Evolutionary conservation across 2,888 invertebrate genomes (phyloP).

Genomic region (Oxyteleia sp.): DNA sequence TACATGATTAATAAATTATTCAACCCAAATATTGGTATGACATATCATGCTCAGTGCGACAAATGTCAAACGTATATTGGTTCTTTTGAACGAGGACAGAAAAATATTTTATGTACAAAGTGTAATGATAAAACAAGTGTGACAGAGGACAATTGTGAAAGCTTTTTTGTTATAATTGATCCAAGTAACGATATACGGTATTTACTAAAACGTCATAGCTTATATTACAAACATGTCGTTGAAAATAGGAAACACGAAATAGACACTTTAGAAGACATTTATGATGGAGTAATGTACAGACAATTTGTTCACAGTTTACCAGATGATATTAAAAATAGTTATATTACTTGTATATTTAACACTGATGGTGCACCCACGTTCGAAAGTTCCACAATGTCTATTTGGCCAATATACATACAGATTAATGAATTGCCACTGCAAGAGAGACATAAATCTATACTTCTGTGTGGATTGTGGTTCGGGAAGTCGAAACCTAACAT

Average conservation of each 20-base stretch:
- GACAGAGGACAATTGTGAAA: too few species aligned
- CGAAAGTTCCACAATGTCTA: slow-evolving; percentile 20
- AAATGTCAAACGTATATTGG: slow-evolving; percentile 23
- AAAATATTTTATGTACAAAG: not conserved
- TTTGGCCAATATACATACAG: slow-evolving; percentile 42
- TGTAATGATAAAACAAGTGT: slow-evolving; percentile 9
- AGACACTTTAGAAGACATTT: slow-evolving; percentile 18
- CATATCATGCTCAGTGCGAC: slow-evolving; percentile 28
- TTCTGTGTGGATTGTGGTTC: slow-evolving; percentile 56
- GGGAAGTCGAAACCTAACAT: slow-evolving; percentile 46
- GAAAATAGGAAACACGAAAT: not conserved
- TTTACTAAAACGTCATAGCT: not conserved
- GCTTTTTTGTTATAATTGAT: slow-evolving; percentile 37
- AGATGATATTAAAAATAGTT: slow-evolving; percentile 2
- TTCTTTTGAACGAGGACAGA: slow-evolving; percentile 3
- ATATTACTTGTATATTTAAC: slow-evolving; percentile 24
- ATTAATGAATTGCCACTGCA: slow-evolving; percentile 38
- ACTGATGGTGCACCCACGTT: slow-evolving; percentile 31
- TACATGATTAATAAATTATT: slow-evolving; percentile 38
- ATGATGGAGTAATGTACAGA: slow-evolving; percentile 14
- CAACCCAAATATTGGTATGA: not conserved
- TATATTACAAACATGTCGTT: slow-evolving; percentile 30
- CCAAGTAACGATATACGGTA: slow-evolving; percentile 12
- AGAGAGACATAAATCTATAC: slow-evolving; percentile 18
- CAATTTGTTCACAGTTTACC: slow-evolving; percentile 22